Percentiles rank a stretch among this genome's conserved stretches.
Conservation (phyloP, 2,113 vertebrate species). For the Spheniscus mendiculus region DNA sequence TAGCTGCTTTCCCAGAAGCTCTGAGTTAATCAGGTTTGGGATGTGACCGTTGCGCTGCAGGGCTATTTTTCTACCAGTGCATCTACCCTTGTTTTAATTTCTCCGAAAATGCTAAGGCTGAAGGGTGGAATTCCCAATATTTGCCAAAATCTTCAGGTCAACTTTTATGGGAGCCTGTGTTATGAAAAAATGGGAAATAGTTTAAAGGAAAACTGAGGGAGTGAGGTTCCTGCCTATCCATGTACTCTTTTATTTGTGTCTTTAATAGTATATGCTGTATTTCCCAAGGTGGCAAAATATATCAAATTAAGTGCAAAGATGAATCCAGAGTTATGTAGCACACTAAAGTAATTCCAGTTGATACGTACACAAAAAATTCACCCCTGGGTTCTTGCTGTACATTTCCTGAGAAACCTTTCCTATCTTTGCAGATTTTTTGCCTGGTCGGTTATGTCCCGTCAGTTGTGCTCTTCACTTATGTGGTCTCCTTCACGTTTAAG, state of each 20-base stretch:
- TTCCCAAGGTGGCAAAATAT: neutral
- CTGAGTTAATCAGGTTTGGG: neutral
- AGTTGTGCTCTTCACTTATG: slow-evolving; percentile 90
- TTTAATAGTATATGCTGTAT: neutral
- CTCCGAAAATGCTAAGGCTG: neutral
- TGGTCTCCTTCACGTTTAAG: slow-evolving; percentile 88
- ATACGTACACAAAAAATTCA: neutral
- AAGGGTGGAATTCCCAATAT: neutral
- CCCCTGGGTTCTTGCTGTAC: neutral
- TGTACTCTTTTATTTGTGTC: neutral
- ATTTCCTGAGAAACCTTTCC: neutral
- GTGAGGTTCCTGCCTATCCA: neutral
- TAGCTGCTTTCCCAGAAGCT: neutral
- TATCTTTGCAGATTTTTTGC: slow-evolving; percentile 83
- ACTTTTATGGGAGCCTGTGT: neutral
- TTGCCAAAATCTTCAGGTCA: neutral
- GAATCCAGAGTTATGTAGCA: neutral
- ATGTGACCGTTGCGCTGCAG: neutral
- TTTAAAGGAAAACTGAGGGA: neutral
- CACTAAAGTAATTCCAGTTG: neutral
- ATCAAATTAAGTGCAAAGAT: neutral
- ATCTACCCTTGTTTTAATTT: neutral
- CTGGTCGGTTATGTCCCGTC: slow-evolving; percentile 88
- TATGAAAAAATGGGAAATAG: accelerated
- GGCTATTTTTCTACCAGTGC: neutral